phyloP scores from a whole-genome alignment of 64 coral and sea anemone genomes.

The Orbicella faveolata region DNA sequence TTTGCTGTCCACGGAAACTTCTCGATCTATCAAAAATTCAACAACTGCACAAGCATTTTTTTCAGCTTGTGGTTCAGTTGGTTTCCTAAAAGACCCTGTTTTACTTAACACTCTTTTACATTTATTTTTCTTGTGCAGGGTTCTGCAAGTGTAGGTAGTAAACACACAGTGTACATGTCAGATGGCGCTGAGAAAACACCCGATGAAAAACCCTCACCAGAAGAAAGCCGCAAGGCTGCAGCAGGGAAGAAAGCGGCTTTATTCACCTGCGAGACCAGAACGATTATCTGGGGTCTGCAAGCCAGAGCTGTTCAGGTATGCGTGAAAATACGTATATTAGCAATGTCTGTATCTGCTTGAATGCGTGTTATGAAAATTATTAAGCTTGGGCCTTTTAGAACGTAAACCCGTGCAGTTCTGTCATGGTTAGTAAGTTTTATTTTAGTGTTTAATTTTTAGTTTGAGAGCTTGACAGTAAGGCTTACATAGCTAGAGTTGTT shows the following conservation, averaged over 20 bases:
- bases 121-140: background rate
- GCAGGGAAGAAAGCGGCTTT: conserved; percentile 40
- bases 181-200: background rate
- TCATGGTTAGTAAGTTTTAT: too few relatives aligned
- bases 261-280: conserved; percentile 79
- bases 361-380: background rate
- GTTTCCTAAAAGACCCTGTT: too few relatives aligned
- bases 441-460: too few relatives aligned
- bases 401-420: too few relatives aligned
- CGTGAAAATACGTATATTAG: background rate
- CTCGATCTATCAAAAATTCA: too few relatives aligned
- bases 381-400: background rate
- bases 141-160: background rate
- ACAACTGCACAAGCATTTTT: too few relatives aligned
- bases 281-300: conserved; percentile 95
- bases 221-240: background rate
- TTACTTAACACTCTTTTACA: background rate
- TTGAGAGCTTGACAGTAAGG: too few relatives aligned
- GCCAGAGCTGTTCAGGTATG: conserved; percentile 91
- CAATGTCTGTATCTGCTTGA: too few relatives aligned
- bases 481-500: too few relatives aligned
- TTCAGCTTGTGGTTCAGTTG: too few relatives aligned
- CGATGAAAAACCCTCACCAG: conserved; percentile 32
- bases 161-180: conserved; percentile 1
- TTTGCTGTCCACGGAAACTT: too few relatives aligned